Percentiles rank a stretch among this genome's conserved stretches.
Evolutionary conservation across 1,140 invertebrate species (phyloP).

Genomic region (Physella acuta): DNA sequence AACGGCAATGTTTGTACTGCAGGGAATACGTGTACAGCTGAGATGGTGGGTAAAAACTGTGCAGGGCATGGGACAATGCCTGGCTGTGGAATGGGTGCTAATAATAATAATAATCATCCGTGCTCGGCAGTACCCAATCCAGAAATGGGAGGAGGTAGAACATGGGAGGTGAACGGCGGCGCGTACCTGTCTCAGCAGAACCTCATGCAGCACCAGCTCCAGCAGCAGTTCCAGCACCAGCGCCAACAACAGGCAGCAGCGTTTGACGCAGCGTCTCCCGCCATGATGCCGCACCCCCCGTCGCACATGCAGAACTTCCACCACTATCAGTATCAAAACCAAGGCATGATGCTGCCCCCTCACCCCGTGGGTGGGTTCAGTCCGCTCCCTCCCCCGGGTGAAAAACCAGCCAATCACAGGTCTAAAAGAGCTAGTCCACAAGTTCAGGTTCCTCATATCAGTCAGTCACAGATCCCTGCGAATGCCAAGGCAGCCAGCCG

Average conservation of each 20-base stretch:
- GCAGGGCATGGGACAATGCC: background rate
- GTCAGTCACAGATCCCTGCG: conserved; percentile 57
- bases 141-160: background rate
- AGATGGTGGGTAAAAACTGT: conserved; percentile 6
- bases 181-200: conserved; percentile 26
- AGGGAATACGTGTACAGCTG: too few species aligned
- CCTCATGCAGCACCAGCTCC: conserved; percentile 29
- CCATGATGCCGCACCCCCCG: conserved; percentile 34
- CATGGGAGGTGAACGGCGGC: conserved; percentile 7
- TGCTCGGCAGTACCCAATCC: background rate
- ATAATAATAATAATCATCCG: background rate
- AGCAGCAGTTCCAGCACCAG: conserved; percentile 25
- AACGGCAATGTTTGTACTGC: background rate
- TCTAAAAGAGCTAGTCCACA: conserved; percentile 50
- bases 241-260: conserved; percentile 20
- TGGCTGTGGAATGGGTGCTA: background rate
- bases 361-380: conserved; percentile 14
- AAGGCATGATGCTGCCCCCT: background rate
- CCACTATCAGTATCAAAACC: conserved; percentile 17
- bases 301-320: conserved; percentile 5
- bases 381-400: conserved; percentile 14
- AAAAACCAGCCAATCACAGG: conserved; percentile 34
- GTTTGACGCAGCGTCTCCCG: background rate
- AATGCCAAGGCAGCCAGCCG: conserved; percentile 48
- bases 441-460: conserved; percentile 59